phyloP scores from a whole-genome alignment of 2,113 vertebrate species.

The Tragelaphus scriptus region DNA sequence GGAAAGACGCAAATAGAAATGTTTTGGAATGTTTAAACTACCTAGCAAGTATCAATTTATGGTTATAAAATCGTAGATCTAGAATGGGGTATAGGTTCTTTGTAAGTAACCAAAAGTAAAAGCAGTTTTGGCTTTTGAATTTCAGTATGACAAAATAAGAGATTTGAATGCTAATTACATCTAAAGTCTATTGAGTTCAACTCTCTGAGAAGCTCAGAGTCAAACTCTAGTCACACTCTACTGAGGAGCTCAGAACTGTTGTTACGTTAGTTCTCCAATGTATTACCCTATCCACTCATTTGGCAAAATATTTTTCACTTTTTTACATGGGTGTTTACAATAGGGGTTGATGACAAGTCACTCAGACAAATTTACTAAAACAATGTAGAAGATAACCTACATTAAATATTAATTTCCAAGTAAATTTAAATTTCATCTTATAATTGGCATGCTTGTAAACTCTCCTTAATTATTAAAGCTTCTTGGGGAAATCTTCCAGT shows the following conservation, averaged over 20 bases:
- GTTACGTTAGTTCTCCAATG: background rate
- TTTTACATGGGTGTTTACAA: background rate
- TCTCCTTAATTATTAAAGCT: background rate
- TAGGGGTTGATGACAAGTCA: background rate
- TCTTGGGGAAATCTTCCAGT: background rate
- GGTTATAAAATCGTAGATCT: background rate
- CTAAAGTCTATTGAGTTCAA: background rate
- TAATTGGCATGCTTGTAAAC: background rate
- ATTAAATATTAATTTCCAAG: background rate
- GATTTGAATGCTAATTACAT: background rate
- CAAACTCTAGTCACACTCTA: background rate
- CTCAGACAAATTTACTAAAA: background rate
- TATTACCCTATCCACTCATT: background rate
- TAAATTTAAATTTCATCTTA: conserved; percentile 3
- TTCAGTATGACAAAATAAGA: background rate
- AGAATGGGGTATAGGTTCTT: background rate
- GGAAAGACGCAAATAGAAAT: conserved; percentile 5
- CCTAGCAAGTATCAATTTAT: background rate
- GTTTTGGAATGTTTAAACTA: background rate
- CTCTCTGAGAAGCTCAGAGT: background rate
- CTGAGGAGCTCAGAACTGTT: background rate
- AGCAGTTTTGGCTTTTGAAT: background rate
- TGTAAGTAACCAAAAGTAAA: background rate
- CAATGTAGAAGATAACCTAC: background rate
- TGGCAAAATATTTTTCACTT: background rate